Conservation (phyloP, 2,888 invertebrate genomes). For the Biston betularia region DNA sequence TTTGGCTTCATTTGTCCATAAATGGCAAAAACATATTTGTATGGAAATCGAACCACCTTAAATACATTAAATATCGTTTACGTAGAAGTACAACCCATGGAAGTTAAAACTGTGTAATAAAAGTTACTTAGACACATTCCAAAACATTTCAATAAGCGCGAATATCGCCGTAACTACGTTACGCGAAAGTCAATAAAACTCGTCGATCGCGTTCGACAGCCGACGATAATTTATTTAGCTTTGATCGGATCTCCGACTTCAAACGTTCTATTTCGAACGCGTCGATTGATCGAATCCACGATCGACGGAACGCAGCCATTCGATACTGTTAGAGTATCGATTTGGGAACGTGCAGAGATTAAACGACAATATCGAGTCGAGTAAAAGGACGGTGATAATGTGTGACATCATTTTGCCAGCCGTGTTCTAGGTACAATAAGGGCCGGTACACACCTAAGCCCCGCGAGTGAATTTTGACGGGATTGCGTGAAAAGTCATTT, state of each 20-base stretch:
- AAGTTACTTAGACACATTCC: not conserved
- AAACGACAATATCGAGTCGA: constrained; percentile 8
- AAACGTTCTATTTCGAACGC: constrained; percentile 41
- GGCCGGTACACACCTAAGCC: not conserved
- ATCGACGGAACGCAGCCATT: constrained; percentile 22
- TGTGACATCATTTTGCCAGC: not conserved
- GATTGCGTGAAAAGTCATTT: too few species aligned
- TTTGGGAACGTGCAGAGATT: constrained; percentile 19
- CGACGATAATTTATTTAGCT: constrained; percentile 35
- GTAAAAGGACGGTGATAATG: not conserved
- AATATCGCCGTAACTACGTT: constrained; percentile 11
- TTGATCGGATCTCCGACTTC: constrained; percentile 42
- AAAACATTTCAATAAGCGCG: constrained; percentile 7
- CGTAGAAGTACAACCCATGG: too few species aligned
- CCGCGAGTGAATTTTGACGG: not conserved
- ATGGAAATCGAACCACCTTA: too few species aligned
- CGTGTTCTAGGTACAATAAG: not conserved
- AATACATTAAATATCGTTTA: too few species aligned
- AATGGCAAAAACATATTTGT: too few species aligned
- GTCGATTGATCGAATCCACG: constrained; percentile 44
- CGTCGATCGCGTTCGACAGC: constrained; percentile 18
- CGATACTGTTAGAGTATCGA: constrained; percentile 25
- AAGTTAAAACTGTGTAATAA: too few species aligned
- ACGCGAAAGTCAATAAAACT: constrained; percentile 29
- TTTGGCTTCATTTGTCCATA: too few species aligned